phyloP scores from a whole-genome alignment of 2,888 invertebrate genomes.

The Plagodis pulveraria region DNA sequence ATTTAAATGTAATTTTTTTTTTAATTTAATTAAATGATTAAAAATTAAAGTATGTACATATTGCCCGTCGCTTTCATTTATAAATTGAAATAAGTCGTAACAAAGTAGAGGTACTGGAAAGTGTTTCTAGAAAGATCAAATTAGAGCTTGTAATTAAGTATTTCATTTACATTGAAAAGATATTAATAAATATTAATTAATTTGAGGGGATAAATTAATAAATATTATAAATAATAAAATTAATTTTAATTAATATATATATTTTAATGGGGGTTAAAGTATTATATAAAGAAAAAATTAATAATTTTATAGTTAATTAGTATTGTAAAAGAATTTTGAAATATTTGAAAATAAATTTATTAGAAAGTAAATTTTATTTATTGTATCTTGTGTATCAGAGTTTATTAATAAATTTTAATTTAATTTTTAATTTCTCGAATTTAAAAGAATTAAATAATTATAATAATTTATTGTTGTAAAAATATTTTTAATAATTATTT shows the following conservation, averaged over 20 bases:
- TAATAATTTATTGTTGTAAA: slow-evolving; percentile 83
- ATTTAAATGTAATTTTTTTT: slow-evolving; percentile 15
- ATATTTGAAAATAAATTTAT: slow-evolving; percentile 75
- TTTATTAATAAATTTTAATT: slow-evolving; percentile 81
- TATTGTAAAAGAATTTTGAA: slow-evolving; percentile 85
- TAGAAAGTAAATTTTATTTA: slow-evolving; percentile 84
- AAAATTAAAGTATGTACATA: slow-evolving; percentile 90
- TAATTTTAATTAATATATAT: slow-evolving; percentile 65
- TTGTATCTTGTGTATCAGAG: slow-evolving; percentile 91
- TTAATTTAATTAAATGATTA: slow-evolving; percentile 83
- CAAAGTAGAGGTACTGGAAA: slow-evolving; percentile 92
- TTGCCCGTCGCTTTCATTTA: slow-evolving; percentile 91
- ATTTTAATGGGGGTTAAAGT: slow-evolving; percentile 72
- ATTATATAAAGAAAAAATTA: slow-evolving; percentile 80
- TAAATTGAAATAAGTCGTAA: slow-evolving; percentile 92
- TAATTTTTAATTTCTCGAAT: slow-evolving; percentile 83
- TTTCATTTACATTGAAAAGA: slow-evolving; percentile 73
- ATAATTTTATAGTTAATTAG: slow-evolving; percentile 82
- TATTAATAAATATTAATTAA: slow-evolving; percentile 74
- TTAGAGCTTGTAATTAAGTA: slow-evolving; percentile 85
- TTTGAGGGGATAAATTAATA: slow-evolving; percentile 67
- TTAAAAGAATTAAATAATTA: slow-evolving; percentile 86
- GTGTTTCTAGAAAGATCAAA: slow-evolving; percentile 87
- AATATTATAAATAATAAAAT: slow-evolving; percentile 72
- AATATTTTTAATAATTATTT: slow-evolving; percentile 86